Base-by-base conservation (phyloP, 2,797 vertebrate genomes). In the Phaenicophaeus curvirostris region DNA sequence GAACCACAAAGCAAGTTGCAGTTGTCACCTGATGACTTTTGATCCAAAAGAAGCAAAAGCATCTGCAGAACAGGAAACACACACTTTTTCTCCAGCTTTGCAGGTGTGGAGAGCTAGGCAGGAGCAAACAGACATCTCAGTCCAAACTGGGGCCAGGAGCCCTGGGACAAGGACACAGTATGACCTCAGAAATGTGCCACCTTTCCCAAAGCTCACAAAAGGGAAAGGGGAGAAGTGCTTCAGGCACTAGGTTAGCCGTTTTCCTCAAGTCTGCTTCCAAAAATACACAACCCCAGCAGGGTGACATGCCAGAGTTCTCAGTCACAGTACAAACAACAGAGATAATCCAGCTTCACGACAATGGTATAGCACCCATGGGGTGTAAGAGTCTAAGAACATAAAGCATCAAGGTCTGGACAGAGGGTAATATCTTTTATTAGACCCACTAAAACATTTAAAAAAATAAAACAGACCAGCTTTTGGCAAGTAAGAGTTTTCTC, bases 331-430 rank as follows among this genome's bases (percentile, higher is more conserved):
- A 23, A 79, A 31, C 3, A 33, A 17, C 13, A 18, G 30, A 39
- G 11, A 51, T 77, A 58, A 10, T 24, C 33, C 57, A 53, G 20
- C 44, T 48, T 67, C 13, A 27, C 25, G 74, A 25, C 7, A 15
- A 15, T n/a, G 35, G 11, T 63, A 13, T 35, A 25, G 59, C 9
- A 55, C 33, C 25, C 1, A 0, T 8, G 37, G 7, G 33, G 4
- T 57, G 13, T n/a, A 61, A 67, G 1, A 2, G 8, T 28, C 19
- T 44, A 25, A 74, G 54, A 92, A 61, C 11, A 35, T 21, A 35
- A 78, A 82, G 59, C 8, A 85, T 44, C 3, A 9, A 44, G 15
- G 6, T 33, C 27, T 75, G 33, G 11, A 68, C 31, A 54, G 39
- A 35, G 23, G 5, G 7, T 11, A 72, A 11, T 50, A 19, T 12